Conservation (phyloP, 2,888 invertebrate genomes). For the Phortica magna region DNA sequence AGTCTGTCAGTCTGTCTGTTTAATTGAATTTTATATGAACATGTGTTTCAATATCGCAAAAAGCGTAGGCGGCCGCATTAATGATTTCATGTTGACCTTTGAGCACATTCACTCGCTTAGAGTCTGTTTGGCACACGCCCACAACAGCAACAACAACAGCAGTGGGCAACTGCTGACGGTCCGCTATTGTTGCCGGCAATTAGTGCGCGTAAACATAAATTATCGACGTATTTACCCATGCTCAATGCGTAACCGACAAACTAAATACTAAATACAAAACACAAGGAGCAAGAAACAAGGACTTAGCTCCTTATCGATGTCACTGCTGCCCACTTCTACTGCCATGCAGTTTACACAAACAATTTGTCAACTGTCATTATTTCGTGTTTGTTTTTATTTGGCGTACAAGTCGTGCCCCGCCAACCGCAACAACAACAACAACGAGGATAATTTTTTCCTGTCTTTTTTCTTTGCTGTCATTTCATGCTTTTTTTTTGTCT, state of each 20-base stretch:
- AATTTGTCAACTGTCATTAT: slow-evolving; percentile 70
- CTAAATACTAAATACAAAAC: no score
- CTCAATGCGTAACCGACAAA: background rate
- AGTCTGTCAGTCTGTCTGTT: background rate
- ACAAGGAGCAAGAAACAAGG: background rate
- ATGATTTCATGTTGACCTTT: slow-evolving; percentile 8
- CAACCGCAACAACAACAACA: background rate
- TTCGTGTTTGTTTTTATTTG: slow-evolving; percentile 55
- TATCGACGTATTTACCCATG: background rate
- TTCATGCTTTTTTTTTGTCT: background rate
- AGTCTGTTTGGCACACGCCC: background rate
- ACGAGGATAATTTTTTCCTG: background rate
- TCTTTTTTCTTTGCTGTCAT: background rate
- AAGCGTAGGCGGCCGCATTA: background rate
- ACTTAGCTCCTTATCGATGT: background rate
- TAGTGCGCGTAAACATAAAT: slow-evolving; percentile 10
- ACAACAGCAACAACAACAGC: background rate
- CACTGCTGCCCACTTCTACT: background rate
- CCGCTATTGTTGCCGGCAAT: background rate
- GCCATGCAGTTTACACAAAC: slow-evolving; percentile 62
- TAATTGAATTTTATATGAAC: background rate
- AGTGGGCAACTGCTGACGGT: background rate
- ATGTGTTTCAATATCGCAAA: background rate
- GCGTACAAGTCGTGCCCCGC: background rate
- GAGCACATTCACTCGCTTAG: background rate